phyloP scores from a whole-genome alignment of 2,113 vertebrate species.

The Morone saxatilis region DNA sequence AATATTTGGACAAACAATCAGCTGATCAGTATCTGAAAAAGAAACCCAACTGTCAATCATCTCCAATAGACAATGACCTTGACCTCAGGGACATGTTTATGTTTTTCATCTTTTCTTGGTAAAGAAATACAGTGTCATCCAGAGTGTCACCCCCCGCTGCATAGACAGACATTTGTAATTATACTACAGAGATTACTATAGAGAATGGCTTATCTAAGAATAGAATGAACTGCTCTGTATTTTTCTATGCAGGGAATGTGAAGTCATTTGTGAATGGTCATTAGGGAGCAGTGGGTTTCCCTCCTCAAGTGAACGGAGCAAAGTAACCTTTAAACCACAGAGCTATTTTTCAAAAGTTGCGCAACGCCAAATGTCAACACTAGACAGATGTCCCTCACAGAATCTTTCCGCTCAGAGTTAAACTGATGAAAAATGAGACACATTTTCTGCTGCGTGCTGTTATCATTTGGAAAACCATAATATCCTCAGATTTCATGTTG shows the following conservation, averaged over 20 bases:
- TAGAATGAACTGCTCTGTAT: constrained; percentile 11
- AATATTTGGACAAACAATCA: too few species aligned
- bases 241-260: constrained; percentile 8
- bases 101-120: background rate
- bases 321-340: background rate
- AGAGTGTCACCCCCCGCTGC: background rate
- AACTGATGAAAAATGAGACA: background rate
- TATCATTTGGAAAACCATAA: constrained; percentile 27
- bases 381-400: constrained; percentile 5
- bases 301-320: constrained; percentile 3
- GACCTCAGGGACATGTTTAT: background rate
- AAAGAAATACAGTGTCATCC: background rate
- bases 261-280: constrained; percentile 33
- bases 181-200: background rate
- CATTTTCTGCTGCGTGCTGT: background rate
- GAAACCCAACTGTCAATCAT: background rate
- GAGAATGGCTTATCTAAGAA: constrained; percentile 5
- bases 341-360: constrained; percentile 3
- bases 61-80: background rate
- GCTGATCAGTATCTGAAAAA: background rate
- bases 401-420: background rate
- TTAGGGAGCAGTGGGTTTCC: constrained; percentile 5
- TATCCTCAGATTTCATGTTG: constrained; percentile 21
- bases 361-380: constrained; percentile 16
- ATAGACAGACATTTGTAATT: background rate